Percentiles rank a stretch among this genome's conserved stretches.
These are phyloP conservation scores for Stichopus horrens DNA, from an alignment of 53 echinoderm and acorn worm species.

Conservation along the genomic window DNA sequence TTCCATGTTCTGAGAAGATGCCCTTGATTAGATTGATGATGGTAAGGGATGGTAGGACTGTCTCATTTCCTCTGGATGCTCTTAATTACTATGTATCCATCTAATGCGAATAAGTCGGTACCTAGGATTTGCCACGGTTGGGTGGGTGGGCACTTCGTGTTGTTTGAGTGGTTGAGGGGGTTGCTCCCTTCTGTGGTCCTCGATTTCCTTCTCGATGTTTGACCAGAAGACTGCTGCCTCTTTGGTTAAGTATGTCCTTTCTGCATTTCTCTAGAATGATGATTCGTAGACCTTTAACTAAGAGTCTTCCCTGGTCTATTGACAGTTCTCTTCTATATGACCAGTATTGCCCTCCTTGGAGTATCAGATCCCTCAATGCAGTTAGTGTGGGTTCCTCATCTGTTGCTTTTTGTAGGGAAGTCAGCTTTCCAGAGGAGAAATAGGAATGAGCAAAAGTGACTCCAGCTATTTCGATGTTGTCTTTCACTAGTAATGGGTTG, in stretches of 20 bases:
- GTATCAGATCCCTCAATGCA: background rate
- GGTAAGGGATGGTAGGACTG: conserved; percentile 39
- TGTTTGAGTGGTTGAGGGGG: conserved; percentile 53
- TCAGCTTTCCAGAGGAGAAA: conserved; percentile 24
- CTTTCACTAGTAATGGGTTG: conserved; percentile 34
- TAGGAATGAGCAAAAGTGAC: background rate
- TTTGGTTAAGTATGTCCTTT: background rate
- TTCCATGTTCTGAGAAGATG: conserved; percentile 54
- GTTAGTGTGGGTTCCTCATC: background rate
- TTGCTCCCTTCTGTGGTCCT: conserved; percentile 48
- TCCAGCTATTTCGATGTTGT: background rate
- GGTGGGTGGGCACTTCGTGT: conserved; percentile 51
- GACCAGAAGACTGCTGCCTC: conserved; percentile 28
- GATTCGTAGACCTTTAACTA: conserved; percentile 11
- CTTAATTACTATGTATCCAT: conserved; percentile 32
- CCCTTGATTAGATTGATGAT: conserved; percentile 37
- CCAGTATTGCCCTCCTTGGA: conserved; percentile 40
- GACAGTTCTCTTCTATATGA: background rate
- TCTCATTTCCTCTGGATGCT: conserved; percentile 42
- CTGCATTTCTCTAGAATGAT: background rate
- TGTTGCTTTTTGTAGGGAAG: conserved; percentile 52
- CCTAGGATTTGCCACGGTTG: conserved; percentile 49
- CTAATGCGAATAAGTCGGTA: conserved; percentile 48
- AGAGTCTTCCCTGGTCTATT: background rate
- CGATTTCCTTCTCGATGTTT: conserved; percentile 54